phyloP scores from a whole-genome alignment of 1,140 invertebrate genomes.

The Archivesica marissinica region DNA sequence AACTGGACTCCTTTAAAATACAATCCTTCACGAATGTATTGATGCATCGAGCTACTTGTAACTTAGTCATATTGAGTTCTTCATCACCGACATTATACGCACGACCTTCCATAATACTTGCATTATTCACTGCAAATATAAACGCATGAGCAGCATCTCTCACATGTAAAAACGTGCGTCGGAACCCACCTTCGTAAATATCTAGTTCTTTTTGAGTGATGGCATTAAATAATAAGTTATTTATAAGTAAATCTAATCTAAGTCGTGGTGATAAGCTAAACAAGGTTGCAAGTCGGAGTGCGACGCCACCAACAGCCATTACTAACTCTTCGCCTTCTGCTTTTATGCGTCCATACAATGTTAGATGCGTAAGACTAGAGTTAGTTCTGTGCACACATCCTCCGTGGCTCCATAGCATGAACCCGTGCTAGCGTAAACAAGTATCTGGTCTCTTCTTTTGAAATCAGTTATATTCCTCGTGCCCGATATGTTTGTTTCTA shows the following conservation, averaged over 20 bases:
- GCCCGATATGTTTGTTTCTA: slow-evolving; percentile 71
- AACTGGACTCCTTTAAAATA: slow-evolving; percentile 67
- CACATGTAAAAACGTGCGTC: slow-evolving; percentile 78
- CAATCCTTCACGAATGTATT: slow-evolving; percentile 67
- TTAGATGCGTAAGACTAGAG: slow-evolving; percentile 74
- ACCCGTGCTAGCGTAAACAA: slow-evolving; percentile 50
- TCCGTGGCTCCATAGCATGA: slow-evolving; percentile 64
- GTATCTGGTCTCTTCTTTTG: slow-evolving; percentile 66
- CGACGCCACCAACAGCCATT: slow-evolving; percentile 69
- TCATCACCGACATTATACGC: slow-evolving; percentile 79
- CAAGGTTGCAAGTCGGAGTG: slow-evolving; percentile 77
- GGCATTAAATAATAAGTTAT: slow-evolving; percentile 77
- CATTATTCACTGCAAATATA: slow-evolving; percentile 73
- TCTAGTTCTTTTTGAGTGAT: slow-evolving; percentile 73
- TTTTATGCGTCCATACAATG: slow-evolving; percentile 77
- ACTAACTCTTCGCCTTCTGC: slow-evolving; percentile 75
- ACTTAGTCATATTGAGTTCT: slow-evolving; percentile 77
- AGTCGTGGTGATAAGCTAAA: slow-evolving; percentile 78
- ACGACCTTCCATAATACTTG: slow-evolving; percentile 72
- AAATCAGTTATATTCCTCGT: slow-evolving; percentile 73
- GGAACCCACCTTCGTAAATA: slow-evolving; percentile 76
- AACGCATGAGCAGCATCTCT: slow-evolving; percentile 78
- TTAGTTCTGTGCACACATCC: slow-evolving; percentile 76
- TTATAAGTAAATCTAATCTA: slow-evolving; percentile 76
- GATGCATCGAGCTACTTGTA: slow-evolving; percentile 71